Evolutionary conservation across 2,888 invertebrate genomes (phyloP), one percentile per base, ranked within the genome.

Genomic region (Rhimphoctona megacephalus): DNA sequence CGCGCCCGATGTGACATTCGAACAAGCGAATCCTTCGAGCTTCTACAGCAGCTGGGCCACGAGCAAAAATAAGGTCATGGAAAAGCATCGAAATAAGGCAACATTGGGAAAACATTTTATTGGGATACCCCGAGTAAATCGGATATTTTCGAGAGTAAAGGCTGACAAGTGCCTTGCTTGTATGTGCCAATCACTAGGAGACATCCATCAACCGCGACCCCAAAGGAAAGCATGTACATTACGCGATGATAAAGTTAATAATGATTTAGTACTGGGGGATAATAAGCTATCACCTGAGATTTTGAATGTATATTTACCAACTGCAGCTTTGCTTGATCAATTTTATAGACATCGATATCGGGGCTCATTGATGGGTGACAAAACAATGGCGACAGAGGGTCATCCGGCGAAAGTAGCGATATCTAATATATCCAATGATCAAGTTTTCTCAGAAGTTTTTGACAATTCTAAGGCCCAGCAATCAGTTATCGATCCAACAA

Each of bases 161-260:
- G 73, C 85, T 5, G 94, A 94, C 78, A 93, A 90, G 81, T 94
- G 94, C 83, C 85, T 93, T 11, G 89, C 92, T 17, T 94, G 94
- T 82, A 89, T 94, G 85, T 87, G 90, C 79, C 91, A 90, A 81
- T 87, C 92, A 19, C 84, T 85, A 61, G 39, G 30, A 46, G 67
- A 77, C 36, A 22, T 61, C 33, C 74, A 69, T 77, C 79, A 72
- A 61, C 25, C 36, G 36, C 64, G 4, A 25, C 64, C 30, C 30
- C 76, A 49, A 22, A 76, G 64, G 33, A n/a, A 36, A 19, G 19
- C 25, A 33, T 43, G 64, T 25, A 43, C 30, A 36, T 70, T 67
- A 52, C 52, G 36, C 0, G 17, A 52, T 46, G 11, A 43, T n/a
- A 19, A 43, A 9, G 57, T 61, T 9, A 14, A 36, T 25, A 22